Base-by-base conservation (phyloP, 2,797 vertebrate genomes). In the Lithobates pipiens region DNA sequence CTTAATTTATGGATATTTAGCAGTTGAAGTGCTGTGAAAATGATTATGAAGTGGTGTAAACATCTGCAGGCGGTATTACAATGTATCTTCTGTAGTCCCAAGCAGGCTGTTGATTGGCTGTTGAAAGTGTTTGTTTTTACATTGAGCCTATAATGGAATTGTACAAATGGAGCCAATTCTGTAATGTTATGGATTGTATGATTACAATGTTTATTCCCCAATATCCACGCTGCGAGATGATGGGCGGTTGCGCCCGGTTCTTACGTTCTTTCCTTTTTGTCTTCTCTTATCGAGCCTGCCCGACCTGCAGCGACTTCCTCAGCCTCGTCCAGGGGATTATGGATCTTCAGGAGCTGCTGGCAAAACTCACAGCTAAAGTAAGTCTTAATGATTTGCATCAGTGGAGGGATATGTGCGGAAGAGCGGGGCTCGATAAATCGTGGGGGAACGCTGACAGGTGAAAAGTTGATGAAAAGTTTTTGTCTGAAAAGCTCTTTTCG, bases 291-390 rank as follows among this genome's bases (percentile, higher is more conserved):
- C 92, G 94, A 99, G 98, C 97, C 83, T 99, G 98, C 90, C 98
- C 98, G 4, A 98, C 97, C 86, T 99, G 98, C 94, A 99, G 98
- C 86, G 98, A 99, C 92, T 99, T 99, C 93, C 93, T 99, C 90
- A 97, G 96, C 92, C 95, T 99, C 86, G 98, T 99, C 63, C 98
- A 99, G 94, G 98, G 97, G 92, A 99, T 99, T 91, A 99, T 99
- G 98, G 98, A 99, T 93, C 95, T 99, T 46, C 98, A 99, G 92
- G 98, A 99, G 83, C 95, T 99, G 18, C 92, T 99, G 88, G 97
- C 98, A 86, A 99, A 98, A 94, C 99, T 99, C 97, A 99, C 98
- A 76, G 93, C 97, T 87, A 99, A 99, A 94, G 98, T 99, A 94
- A 92, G 95, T 93, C 88, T n/a, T 65, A 23, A 65, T 65, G 61